Base-by-base conservation (phyloP, 2,888 invertebrate genomes). In the Diaphora mendica region DNA sequence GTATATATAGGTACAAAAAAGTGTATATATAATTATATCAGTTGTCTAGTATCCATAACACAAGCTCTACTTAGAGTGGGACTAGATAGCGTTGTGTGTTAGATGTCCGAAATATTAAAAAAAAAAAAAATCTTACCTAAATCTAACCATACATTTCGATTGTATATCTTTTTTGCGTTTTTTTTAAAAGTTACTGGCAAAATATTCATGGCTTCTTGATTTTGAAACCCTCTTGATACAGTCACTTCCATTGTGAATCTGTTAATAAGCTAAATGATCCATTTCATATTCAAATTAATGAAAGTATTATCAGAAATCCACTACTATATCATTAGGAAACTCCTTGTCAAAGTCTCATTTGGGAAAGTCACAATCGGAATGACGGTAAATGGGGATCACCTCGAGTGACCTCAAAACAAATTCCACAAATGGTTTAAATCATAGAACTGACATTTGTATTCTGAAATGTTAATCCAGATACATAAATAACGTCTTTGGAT, bases 381-480 rank as follows among this genome's bases (percentile, higher is more conserved):
- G 64, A 51, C 62, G 64, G 73, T 72, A 42, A 75, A 51, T 48
- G 23, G 59, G 75, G 42, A 72, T 20, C 77, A 75, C 70, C 35
- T 76, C 68, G 30, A 20, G 17, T 74, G 76, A 78, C 74, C 74
- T 72, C 51, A 30, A 62, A 71, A 73, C 75, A 68, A 78, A 73
- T 70, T 71, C 73, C 48, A 33, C 39, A 48, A 72, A 72, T 72
- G 70, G 69, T 77, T 67, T 83, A 80, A 83, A 80, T 83, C 70
- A 80, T 75, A 74, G 77, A 77, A 75, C 78, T 72, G 76, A 74
- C 77, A 75, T 68, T 82, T 80, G 77, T 80, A 77, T 80, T 80
- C 75, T 35, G 70, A 72, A 75, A 84, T 82, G 73, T 67, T 79
- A 83, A 82, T 84, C 69, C 64, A 68, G 64, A 71, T 72, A 74